Conservation (phyloP, 2,797 vertebrate genomes). For the Gastrophryne carolinensis region DNA sequence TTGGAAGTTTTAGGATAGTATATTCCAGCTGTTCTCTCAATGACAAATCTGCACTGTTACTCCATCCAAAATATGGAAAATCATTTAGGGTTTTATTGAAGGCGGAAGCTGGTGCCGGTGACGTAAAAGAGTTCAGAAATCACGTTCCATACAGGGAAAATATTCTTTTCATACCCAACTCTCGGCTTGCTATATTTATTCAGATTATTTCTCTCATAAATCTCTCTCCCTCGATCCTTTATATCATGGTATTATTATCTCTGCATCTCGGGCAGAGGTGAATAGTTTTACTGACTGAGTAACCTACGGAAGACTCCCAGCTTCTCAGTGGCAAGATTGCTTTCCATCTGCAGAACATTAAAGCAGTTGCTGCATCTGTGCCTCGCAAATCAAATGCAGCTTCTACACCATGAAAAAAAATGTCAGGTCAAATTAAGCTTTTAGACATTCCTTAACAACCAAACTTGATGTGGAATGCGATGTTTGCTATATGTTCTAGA, state of each 20-base stretch:
- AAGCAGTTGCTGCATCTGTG: neutral
- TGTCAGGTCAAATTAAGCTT: no score
- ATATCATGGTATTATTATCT: neutral
- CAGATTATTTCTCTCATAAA: no score
- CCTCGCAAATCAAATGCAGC: neutral
- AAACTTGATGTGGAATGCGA: neutral
- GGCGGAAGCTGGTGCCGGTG: neutral
- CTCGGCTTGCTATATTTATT: no score
- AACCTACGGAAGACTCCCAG: neutral
- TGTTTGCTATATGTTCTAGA: neutral
- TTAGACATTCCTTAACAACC: no score
- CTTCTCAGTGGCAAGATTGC: neutral
- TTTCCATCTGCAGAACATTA: neutral
- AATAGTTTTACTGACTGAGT: neutral
- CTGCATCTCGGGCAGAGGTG: no score
- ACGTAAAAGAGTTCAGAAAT: neutral
- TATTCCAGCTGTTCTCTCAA: neutral
- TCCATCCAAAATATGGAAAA: neutral
- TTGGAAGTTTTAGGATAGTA: neutral
- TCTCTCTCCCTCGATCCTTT: no score
- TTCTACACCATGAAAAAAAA: neutral
- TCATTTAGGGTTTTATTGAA: neutral
- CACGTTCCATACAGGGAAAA: neutral
- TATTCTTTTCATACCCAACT: no score
- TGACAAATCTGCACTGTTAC: slow-evolving; percentile 5